Conservation (phyloP, 2,797 vertebrate species). For the Adelosebastes latens region DNA sequence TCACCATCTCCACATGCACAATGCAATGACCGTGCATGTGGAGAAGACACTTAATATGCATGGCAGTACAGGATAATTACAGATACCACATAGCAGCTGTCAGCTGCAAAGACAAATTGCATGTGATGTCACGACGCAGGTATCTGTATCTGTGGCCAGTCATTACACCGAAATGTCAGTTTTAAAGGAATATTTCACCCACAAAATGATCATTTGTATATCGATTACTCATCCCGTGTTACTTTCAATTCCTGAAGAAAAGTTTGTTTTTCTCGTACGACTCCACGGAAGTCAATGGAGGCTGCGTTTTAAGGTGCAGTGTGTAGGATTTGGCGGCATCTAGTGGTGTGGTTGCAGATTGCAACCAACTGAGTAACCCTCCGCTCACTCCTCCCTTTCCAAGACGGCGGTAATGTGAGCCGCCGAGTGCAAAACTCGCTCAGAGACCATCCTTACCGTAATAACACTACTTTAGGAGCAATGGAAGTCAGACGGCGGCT, state of each 20-base stretch:
- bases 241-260: background rate
- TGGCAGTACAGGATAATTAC: constrained; percentile 22
- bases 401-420: no score
- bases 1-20: constrained; percentile 21
- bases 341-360: no score
- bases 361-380: no score
- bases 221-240: background rate
- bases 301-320: no score
- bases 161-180: constrained; percentile 6
- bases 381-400: no score
- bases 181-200: background rate
- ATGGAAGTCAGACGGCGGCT: accelerated
- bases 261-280: background rate
- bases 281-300: no score
- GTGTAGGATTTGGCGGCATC: no score
- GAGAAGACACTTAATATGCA: constrained; percentile 22
- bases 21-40: constrained; percentile 17
- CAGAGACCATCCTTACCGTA: no score
- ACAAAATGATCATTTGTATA: background rate
- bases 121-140: constrained; percentile 5
- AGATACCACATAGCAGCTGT: constrained; percentile 11
- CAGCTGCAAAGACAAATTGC: constrained; percentile 18
- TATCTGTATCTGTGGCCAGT: constrained; percentile 1
- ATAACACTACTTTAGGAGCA: background rate
- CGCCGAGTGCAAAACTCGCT: background rate